These are phyloP conservation scores for Spilarctia lutea DNA, from an alignment of 2,888 invertebrate genomes.

Conservation along the genomic window DNA sequence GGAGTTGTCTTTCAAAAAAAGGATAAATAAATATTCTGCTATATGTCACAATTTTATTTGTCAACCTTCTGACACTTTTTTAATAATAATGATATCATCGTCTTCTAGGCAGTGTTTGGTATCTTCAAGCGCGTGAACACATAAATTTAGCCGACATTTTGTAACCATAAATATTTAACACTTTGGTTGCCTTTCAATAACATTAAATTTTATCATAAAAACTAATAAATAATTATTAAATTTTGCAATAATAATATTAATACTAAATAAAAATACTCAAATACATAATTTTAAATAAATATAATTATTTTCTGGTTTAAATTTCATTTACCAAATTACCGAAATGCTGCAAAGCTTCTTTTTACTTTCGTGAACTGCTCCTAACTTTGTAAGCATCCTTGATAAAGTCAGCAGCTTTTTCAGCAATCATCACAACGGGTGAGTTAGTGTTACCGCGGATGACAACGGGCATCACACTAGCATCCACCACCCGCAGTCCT, in stretches of 20 bases:
- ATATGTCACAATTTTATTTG: not conserved
- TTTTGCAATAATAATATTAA: not conserved
- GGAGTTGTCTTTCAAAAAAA: too few species aligned
- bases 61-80: too few species aligned
- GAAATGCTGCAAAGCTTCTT: not conserved
- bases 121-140: not conserved
- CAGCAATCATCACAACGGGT: conserved; percentile 77
- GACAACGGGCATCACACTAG: conserved; percentile 73
- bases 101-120: not conserved
- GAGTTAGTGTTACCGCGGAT: conserved; percentile 77
- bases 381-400: conserved; percentile 52
- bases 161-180: not conserved
- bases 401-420: conserved; percentile 72
- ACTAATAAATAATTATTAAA: not conserved
- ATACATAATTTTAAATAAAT: not conserved
- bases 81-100: too few species aligned
- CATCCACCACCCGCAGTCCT: conserved; percentile 72
- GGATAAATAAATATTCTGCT: not conserved
- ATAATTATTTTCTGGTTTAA: not conserved
- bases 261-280: not conserved
- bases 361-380: too few species aligned
- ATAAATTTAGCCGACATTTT: not conserved
- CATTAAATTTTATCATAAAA: too few species aligned
- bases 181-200: not conserved
- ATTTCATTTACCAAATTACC: not conserved